Conservation (phyloP, 1,140 invertebrate species). For the Gryon sp. region DNA sequence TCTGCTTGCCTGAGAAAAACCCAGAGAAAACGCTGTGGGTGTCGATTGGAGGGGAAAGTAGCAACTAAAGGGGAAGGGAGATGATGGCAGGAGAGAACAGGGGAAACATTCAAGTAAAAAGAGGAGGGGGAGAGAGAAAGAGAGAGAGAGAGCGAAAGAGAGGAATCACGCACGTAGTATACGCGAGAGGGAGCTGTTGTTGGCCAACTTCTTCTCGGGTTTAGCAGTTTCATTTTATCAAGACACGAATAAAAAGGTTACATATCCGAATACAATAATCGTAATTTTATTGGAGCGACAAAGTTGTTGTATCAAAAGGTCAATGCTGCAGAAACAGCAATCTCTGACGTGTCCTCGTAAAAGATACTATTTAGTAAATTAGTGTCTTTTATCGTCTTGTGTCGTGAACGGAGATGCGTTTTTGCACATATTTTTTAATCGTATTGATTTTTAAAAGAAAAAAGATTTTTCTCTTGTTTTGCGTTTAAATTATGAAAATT, state of each 20-base stretch:
- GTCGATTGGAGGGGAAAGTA: constrained; percentile 42
- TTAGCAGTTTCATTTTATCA: constrained; percentile 60
- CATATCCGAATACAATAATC: constrained; percentile 54
- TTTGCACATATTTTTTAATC: background rate
- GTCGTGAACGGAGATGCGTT: constrained; percentile 5
- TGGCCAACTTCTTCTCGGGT: constrained; percentile 37
- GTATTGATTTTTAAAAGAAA: background rate
- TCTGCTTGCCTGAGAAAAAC: constrained; percentile 59
- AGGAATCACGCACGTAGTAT: constrained; percentile 37
- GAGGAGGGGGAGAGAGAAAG: too few species aligned
- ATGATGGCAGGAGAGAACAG: constrained; percentile 44
- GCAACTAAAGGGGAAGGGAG: constrained; percentile 32
- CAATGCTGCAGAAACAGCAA: constrained; percentile 36
- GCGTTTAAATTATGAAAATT: too few species aligned
- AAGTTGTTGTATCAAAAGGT: constrained; percentile 46
- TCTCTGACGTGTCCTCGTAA: constrained; percentile 27
- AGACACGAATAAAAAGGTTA: constrained; percentile 59
- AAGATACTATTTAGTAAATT: constrained; percentile 41
- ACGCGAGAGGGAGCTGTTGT: constrained; percentile 46
- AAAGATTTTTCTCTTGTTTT: too few species aligned
- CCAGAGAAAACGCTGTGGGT: constrained; percentile 59
- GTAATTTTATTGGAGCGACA: constrained; percentile 56
- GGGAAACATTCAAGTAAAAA: constrained; percentile 17
- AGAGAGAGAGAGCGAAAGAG: constrained; percentile 18
- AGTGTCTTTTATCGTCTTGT: constrained; percentile 37